Evolutionary conservation across 2,113 vertebrate genomes (phyloP), one percentile per base, ranked within the genome.

Genomic region (Heterocephalus glaber): DNA sequence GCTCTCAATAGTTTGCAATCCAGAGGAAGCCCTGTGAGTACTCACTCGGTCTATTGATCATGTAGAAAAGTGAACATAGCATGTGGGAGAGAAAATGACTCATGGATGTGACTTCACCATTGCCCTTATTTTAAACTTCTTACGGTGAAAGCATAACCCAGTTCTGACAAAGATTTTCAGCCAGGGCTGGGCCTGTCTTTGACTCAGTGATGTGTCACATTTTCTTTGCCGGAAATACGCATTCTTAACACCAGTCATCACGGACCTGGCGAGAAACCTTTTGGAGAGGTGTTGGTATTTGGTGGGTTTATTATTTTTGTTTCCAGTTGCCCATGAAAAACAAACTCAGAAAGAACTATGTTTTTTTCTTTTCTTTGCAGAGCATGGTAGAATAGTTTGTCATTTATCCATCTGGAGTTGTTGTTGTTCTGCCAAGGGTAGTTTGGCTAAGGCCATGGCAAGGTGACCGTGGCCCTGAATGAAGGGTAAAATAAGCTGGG

Each of bases 221-320:
- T 86, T 85, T 70, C 90, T 95, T 61, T 97, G 86, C 81, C 91
- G 89, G 80, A 93, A 95, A 88, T 91, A 63, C 30, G 38, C 63
- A 95, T 97, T 97, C 97, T 97, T 96, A 58, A 86, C 83, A 22
- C 35, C 88, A 77, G 14, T 90, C 92, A 89, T 97, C 97, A 89
- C 97, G 83, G 85, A 30, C 14, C 44, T 96, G 95, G 90, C 93
- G 94, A 79, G 56, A 35, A 20, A 22, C 86, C 60, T 87, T 96
- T 68, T 92, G 95, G 96, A 95, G 95, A 97, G 95, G 90, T 96
- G 94, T 96, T 96, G 94, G 97, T 95, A 97, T 96, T 93, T 94
- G 90, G 94, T 91, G 77, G 95, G 89, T 94, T 97, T 96, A 94
- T 92, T 95, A 94, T 92, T 95, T 97, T 93, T 91, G 97, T 88